These are phyloP conservation scores for Orussus abietinus DNA, from an alignment of 1,140 invertebrate species.

Conservation along the genomic window DNA sequence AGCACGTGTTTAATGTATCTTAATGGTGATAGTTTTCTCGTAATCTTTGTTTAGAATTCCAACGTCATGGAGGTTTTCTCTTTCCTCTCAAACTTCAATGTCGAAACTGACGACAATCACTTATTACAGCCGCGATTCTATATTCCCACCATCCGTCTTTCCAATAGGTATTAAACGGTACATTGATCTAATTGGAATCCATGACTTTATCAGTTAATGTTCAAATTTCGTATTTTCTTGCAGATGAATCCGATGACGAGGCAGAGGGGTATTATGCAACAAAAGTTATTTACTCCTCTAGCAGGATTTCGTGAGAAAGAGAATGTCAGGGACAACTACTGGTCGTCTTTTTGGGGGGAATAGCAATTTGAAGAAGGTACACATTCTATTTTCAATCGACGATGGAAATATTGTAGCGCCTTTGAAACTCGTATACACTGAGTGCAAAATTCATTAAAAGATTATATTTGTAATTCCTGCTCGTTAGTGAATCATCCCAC, in stretches of 20 bases:
- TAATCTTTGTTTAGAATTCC: slow-evolving; percentile 27
- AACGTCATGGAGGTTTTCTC: slow-evolving; percentile 25
- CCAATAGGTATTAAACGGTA: slow-evolving; percentile 21
- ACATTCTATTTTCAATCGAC: too few relatives aligned
- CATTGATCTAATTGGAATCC: background rate
- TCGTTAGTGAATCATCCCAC: too few relatives aligned
- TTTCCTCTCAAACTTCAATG: slow-evolving; percentile 21
- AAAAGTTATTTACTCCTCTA: slow-evolving; percentile 12
- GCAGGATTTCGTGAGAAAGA: too few relatives aligned
- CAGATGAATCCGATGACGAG: slow-evolving; percentile 12
- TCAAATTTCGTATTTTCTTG: background rate
- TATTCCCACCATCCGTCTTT: slow-evolving; percentile 39
- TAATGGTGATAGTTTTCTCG: slow-evolving; percentile 7
- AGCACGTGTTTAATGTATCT: background rate
- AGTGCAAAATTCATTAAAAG: too few relatives aligned
- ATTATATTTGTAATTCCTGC: too few relatives aligned
- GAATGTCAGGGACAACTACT: too few relatives aligned
- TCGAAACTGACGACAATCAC: slow-evolving; percentile 26
- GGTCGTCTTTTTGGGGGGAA: too few relatives aligned
- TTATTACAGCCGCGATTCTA: slow-evolving; percentile 30
- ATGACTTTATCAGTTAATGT: background rate
- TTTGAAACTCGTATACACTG: too few relatives aligned
- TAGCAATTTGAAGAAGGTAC: too few relatives aligned
- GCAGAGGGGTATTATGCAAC: slow-evolving; percentile 15
- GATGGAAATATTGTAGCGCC: too few relatives aligned